Conservation (phyloP, 2,113 vertebrate species). For the Heterotilapia buettikoferi region DNA sequence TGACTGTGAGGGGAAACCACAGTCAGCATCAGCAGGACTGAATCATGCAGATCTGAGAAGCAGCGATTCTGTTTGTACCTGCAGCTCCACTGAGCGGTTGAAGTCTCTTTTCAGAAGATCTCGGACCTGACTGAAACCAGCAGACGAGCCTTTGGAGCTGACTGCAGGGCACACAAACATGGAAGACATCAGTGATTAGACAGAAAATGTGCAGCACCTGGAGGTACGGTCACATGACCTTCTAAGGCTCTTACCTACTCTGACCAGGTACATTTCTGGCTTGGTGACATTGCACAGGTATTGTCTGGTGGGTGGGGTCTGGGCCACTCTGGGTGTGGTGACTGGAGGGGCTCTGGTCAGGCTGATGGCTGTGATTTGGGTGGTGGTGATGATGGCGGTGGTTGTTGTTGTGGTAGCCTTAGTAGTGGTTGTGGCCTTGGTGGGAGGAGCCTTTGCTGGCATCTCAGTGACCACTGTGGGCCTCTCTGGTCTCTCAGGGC, state of each 20-base stretch:
- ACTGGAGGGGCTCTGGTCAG: slow-evolving; percentile 53
- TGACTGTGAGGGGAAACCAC: neutral
- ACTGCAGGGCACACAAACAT: slow-evolving; percentile 44
- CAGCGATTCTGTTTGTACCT: slow-evolving; percentile 46
- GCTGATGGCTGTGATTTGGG: slow-evolving; percentile 45
- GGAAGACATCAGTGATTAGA: neutral
- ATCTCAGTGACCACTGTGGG: slow-evolving; percentile 16
- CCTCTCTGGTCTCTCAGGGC: slow-evolving; percentile 5
- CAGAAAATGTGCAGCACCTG: neutral
- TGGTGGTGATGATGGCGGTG: slow-evolving; percentile 18
- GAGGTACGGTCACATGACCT: neutral
- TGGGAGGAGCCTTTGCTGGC: neutral
- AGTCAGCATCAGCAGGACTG: neutral
- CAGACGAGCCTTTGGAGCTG: slow-evolving; percentile 58
- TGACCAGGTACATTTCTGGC: slow-evolving; percentile 73
- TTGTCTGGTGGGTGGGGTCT: slow-evolving; percentile 51
- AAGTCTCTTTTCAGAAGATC: slow-evolving; percentile 73
- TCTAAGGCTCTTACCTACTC: slow-evolving; percentile 63
- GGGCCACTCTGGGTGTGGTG: slow-evolving; percentile 56
- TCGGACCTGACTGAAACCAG: slow-evolving; percentile 64
- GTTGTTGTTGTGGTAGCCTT: neutral
- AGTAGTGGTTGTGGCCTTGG: neutral
- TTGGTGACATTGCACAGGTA: slow-evolving; percentile 72
- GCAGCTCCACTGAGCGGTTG: slow-evolving; percentile 74
- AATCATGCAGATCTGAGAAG: neutral